Base-by-base conservation (phyloP, 2,113 vertebrate genomes). In the Anguilla rostrata region DNA sequence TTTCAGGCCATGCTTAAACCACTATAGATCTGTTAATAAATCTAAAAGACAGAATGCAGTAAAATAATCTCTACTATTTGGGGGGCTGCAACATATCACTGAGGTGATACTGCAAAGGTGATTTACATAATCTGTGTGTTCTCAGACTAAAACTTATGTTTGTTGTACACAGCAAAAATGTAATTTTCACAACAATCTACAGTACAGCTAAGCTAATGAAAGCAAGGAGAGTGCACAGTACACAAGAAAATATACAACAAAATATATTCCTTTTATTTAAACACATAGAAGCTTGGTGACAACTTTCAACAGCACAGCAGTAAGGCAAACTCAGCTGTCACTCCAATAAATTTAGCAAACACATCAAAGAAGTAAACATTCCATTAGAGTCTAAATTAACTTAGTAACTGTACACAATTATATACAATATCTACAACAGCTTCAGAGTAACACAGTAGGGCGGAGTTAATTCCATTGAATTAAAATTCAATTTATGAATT, bases 181-280 rank as follows among this genome's bases (percentile, higher is more conserved):
- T 56, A 12, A 56, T 56, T 3, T 3, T 56, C 1, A 56, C 15
- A 56, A 56, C 34, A 34, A 1, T 34, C 34, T 34, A 34, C 34
- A 34, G 34, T 34, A 34, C 34, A 34, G 34, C 34, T 34, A 34
- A 34, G 34, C 34, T 34, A 63, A 63, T 63, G 60, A 63, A 63
- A 63, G 18, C 60, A 5, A 63, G 8, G 60, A 22, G 60, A 20
- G 14, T 63, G 60, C 18, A 20, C 4, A 22, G 60, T 20, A 63
- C 15, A 63, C 20, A 20, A 87, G 53, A 49, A 0, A 71, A 20
- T 97, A 97, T 98, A 93, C 99, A 99, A 96, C 98, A 98, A 98
- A 99, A 98, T 98, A 99, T 97, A 99, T 96, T 95, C 79, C 96
- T 96, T 99, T 99, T 99, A 96, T 99, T 99, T 96, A 97, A 98